Conservation (phyloP, 1,140 invertebrate species). For the Drosophila asahinai region DNA sequence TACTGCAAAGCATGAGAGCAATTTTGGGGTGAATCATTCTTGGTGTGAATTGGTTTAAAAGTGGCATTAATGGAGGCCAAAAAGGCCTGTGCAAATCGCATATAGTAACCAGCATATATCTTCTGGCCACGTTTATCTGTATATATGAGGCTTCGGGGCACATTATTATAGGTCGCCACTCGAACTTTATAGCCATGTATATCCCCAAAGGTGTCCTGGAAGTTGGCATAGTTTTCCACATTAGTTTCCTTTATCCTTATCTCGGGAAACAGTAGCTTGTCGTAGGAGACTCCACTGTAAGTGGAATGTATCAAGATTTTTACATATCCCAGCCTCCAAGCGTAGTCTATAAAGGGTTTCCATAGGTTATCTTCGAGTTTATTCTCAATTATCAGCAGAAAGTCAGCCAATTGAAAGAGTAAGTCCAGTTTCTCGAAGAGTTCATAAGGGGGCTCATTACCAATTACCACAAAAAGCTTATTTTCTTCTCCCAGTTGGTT, state of each 20-base stretch:
- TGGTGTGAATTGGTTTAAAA: conserved; percentile 29
- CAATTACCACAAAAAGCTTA: conserved; percentile 41
- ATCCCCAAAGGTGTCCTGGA: not conserved
- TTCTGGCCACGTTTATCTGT: conserved; percentile 4
- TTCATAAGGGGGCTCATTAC: conserved; percentile 23
- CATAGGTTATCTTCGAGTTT: conserved; percentile 7
- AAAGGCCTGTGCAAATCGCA: conserved; percentile 50
- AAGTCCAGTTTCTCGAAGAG: conserved; percentile 12
- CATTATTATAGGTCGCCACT: conserved; percentile 54
- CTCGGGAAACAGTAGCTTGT: conserved; percentile 41
- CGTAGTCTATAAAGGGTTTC: conserved; percentile 28
- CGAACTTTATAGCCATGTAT: conserved; percentile 34
- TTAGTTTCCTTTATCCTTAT: conserved; percentile 18
- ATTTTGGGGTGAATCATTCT: conserved; percentile 27
- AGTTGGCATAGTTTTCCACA: conserved; percentile 7
- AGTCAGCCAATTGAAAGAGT: conserved; percentile 45
- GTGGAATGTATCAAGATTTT: conserved; percentile 42
- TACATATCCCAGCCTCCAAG: conserved; percentile 41
- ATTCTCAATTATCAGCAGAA: conserved; percentile 40
- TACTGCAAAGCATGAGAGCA: conserved; percentile 33
- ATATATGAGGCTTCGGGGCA: conserved; percentile 54
- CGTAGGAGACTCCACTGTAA: conserved; percentile 5
- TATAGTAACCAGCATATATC: conserved; percentile 48
- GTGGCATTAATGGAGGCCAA: conserved; percentile 36
- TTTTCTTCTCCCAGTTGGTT: not conserved